Evolutionary conservation across 2,888 invertebrate genomes (phyloP).

Genomic region (Octodonta nipae): DNA sequence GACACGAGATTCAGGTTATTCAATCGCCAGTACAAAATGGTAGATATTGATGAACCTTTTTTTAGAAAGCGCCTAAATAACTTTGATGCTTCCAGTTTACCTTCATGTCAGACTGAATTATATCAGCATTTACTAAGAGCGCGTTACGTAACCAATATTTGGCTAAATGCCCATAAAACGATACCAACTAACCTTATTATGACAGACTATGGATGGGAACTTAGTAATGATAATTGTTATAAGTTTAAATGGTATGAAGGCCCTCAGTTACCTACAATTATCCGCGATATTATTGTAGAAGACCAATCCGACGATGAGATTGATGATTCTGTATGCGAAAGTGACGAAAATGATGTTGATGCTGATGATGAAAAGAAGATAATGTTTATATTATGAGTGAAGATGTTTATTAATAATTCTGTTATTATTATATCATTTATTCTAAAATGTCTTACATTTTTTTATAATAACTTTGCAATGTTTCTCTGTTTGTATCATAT

Average conservation of each 20-base stretch:
- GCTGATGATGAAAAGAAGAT: no score
- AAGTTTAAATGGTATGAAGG: slow-evolving; percentile 1
- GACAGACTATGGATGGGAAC: background rate
- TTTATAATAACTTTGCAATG: no score
- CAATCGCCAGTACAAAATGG: slow-evolving; percentile 4
- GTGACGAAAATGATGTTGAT: background rate
- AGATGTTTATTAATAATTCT: no score
- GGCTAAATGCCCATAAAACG: slow-evolving; percentile 14
- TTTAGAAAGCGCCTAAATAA: slow-evolving; percentile 11
- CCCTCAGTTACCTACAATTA: background rate
- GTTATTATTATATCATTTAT: no score
- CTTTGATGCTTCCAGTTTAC: slow-evolving; percentile 14
- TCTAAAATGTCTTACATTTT: no score
- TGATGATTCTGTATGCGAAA: background rate
- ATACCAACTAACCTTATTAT: background rate
- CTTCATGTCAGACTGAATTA: slow-evolving; percentile 18
- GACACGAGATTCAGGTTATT: background rate
- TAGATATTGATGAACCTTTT: slow-evolving; percentile 1
- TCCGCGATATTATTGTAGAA: background rate
- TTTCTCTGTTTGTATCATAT: no score
- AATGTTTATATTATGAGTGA: background rate
- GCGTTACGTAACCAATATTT: slow-evolving; percentile 16
- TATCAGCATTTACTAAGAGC: slow-evolving; percentile 14
- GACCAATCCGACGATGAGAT: background rate
- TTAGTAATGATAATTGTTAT: background rate